phyloP scores from a whole-genome alignment of 2,797 vertebrate genomes.

The Menidia menidia region DNA sequence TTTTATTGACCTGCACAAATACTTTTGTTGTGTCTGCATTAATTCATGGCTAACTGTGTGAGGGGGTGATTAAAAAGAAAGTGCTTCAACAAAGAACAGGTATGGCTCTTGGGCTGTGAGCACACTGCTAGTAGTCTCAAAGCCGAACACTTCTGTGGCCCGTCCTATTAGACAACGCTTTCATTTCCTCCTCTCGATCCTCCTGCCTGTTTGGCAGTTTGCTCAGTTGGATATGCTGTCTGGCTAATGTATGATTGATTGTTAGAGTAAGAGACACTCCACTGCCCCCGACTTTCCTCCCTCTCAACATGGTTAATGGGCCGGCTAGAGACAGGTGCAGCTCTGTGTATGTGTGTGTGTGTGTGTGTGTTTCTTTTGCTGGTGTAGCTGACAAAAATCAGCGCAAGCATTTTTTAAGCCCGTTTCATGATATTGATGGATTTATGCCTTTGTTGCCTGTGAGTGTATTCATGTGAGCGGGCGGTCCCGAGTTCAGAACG shows the following conservation, averaged over 20 bases:
- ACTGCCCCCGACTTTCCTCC: constrained; percentile 65
- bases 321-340: constrained; percentile 63
- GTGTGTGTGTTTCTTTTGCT: constrained; percentile 11
- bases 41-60: background rate
- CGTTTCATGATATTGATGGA: constrained; percentile 53
- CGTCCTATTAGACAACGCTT: constrained; percentile 20
- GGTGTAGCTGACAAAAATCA: constrained; percentile 31
- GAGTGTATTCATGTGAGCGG: constrained; percentile 41
- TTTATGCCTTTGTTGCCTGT: constrained; percentile 26
- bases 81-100: background rate
- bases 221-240: constrained; percentile 68
- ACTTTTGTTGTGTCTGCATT: background rate
- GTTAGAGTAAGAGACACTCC: constrained; percentile 73
- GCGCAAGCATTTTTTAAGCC: constrained; percentile 21
- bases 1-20: too few species aligned
- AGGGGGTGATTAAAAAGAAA: constrained; percentile 6
- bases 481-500: constrained; percentile 26
- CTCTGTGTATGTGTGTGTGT: constrained; percentile 3
- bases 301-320: constrained; percentile 72
- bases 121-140: constrained; percentile 11
- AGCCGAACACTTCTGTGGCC: constrained; percentile 28
- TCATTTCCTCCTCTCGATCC: constrained; percentile 41
- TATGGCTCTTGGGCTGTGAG: constrained; percentile 11
- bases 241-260: constrained; percentile 80
- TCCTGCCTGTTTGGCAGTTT: constrained; percentile 55